A percentile compares a stretch with the other conserved stretches of the same genome.
phyloP scores from a whole-genome alignment of 2,888 invertebrate species.

The Hofmannophila pseudospretella region DNA sequence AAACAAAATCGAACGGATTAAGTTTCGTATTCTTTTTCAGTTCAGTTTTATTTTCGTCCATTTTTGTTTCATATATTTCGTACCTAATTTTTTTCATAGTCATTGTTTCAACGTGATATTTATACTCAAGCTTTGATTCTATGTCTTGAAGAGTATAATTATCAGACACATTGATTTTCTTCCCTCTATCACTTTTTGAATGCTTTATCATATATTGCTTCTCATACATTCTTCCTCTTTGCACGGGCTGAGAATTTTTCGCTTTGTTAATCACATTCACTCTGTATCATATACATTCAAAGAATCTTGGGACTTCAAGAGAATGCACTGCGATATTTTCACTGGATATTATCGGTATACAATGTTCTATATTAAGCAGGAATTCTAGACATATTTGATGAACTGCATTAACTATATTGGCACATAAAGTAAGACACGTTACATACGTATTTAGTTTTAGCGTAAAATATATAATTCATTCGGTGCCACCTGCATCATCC shows the following conservation, averaged over 20 bases:
- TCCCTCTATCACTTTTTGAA: conserved; percentile 66
- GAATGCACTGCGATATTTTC: conserved; percentile 62
- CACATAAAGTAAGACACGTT: conserved; percentile 44
- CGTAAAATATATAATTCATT: conserved; percentile 27
- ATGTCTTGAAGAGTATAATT: conserved; percentile 46
- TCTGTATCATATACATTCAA: conserved; percentile 64
- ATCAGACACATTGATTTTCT: conserved; percentile 51
- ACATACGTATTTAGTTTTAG: conserved; percentile 41
- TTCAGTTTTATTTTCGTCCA: conserved; percentile 45
- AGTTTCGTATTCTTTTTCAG: conserved; percentile 51
- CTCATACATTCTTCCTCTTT: conserved; percentile 68
- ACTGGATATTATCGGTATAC: conserved; percentile 55
- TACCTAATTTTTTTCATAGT: conserved; percentile 49
- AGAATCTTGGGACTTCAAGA: conserved; percentile 53
- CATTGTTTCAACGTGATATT: conserved; percentile 54
- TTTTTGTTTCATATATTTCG: conserved; percentile 35
- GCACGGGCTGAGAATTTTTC: conserved; percentile 73
- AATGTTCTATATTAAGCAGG: conserved; percentile 21
- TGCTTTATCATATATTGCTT: conserved; percentile 75
- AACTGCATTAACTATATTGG: conserved; percentile 40
- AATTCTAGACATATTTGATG: conserved; percentile 14
- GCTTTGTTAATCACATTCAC: conserved; percentile 71
- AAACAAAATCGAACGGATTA: conserved; percentile 58
- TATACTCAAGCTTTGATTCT: conserved; percentile 40
- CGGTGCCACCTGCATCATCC: conserved; percentile 49